Conservation (phyloP, 2,113 vertebrate species). For the Gymnarchus niloticus region DNA sequence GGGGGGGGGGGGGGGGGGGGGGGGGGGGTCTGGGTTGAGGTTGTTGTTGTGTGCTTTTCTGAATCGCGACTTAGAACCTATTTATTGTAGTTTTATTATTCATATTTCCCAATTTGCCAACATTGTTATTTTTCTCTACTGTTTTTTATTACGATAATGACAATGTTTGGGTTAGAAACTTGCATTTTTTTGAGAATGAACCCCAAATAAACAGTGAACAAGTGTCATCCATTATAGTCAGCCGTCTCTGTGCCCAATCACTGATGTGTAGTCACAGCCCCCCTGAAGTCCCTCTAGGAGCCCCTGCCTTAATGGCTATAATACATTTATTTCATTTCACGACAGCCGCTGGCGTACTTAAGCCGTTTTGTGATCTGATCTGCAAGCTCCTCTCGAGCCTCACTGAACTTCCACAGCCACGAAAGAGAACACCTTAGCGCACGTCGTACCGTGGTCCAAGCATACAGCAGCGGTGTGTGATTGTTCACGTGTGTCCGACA, state of each 20-base stretch:
- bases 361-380: constrained; percentile 47
- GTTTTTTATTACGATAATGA: constrained; percentile 52
- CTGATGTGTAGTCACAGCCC: constrained; percentile 57
- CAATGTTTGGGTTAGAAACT: constrained; percentile 50
- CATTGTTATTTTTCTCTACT: constrained; percentile 63
- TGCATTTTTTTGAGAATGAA: constrained; percentile 55
- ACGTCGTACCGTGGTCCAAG: constrained; percentile 59
- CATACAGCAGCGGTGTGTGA: constrained; percentile 60
- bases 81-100: constrained; percentile 68
- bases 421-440: constrained; percentile 56
- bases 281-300: constrained; percentile 63
- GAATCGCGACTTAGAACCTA: constrained; percentile 61
- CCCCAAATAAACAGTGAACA: constrained; percentile 62
- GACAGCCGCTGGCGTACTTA: constrained; percentile 33
- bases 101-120: constrained; percentile 62
- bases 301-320: constrained; percentile 67
- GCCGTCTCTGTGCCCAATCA: constrained; percentile 52
- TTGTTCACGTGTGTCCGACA: constrained; percentile 43
- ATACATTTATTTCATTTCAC: constrained; percentile 40
- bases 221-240: constrained; percentile 64
- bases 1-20: constrained; percentile 28
- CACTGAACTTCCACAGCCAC: constrained; percentile 54
- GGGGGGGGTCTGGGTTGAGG: constrained; percentile 35
- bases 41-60: constrained; percentile 57
- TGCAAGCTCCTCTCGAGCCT: constrained; percentile 58